These are phyloP conservation scores for Poecilobothrus nobilitatus DNA, from an alignment of 2,888 invertebrate species.

Conservation along the genomic window DNA sequence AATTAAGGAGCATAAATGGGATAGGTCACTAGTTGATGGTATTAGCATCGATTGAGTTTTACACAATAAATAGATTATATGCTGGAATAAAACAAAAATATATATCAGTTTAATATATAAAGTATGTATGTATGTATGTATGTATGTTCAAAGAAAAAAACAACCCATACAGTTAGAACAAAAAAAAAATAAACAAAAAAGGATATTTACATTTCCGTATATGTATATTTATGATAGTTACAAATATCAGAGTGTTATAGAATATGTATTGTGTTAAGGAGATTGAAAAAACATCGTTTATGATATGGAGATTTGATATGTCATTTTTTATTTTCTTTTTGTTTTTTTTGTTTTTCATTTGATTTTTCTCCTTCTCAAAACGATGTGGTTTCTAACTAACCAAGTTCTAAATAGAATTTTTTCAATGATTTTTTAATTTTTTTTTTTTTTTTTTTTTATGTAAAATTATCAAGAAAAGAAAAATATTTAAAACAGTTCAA, in stretches of 20 bases:
- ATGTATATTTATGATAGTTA: too few species aligned
- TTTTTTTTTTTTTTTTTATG: neutral
- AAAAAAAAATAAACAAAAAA: too few species aligned
- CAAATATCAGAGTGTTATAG: too few species aligned
- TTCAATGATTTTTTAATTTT: neutral
- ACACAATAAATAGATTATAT: conserved; percentile 44
- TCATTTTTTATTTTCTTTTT: neutral
- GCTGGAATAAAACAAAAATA: conserved; percentile 26
- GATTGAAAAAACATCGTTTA: too few species aligned
- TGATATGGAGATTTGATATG: too few species aligned
- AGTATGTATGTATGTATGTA: too few species aligned
- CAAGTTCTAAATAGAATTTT: neutral
- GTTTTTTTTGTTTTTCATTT: too few species aligned
- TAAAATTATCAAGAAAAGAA: neutral
- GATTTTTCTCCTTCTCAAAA: too few species aligned
- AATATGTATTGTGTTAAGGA: too few species aligned
- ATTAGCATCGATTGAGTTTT: conserved; percentile 43
- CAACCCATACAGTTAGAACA: too few species aligned
- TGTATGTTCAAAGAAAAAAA: too few species aligned
- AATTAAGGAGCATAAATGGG: conserved; percentile 39
- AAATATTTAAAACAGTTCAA: neutral
- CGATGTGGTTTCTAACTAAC: neutral
- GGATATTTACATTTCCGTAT: too few species aligned
- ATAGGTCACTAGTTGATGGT: conserved; percentile 40
- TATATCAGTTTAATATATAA: neutral